Evolutionary conservation across 2,888 invertebrate genomes (phyloP), one percentile per base, ranked within the genome.

Genomic region (Emesis furor): DNA sequence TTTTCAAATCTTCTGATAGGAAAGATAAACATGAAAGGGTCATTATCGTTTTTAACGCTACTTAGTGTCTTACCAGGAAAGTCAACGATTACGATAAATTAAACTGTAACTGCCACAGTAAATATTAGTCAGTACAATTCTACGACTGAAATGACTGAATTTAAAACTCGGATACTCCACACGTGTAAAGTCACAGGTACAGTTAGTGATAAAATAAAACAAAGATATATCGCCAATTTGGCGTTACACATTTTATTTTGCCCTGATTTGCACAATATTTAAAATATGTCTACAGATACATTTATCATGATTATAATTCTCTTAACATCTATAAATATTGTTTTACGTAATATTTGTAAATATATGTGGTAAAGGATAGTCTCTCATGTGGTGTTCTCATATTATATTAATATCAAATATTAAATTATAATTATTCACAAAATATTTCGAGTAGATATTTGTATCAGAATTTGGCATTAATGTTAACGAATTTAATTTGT

Each of bases 241-340:
- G 93, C 92, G 92, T 92, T 92, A 93, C 91, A 92, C 83, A 90
- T 94, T 94, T 95, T 94, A 95, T 95, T 93, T 76, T 68, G 76
- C 51, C 91, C 91, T 92, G 91, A 91, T 90, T 94, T 94, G 93
- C 94, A 94, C 91, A 93, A 92, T 93, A 91, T 92, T 89, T 91
- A 94, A 94, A 94, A 93, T 91, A 92, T 89, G 90, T 75, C 91
- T 92, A 92, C 93, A 93, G 92, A 89, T 90, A 91, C 71, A 88
- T 82, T 76, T 92, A 91, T 89, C 81, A 82, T 74, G 75, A 83
- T 83, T 79, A 75, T 55, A 76, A 62, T 71, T 79, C 39, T 55
- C 74, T 78, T 59, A 62, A 46, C 62, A 69, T 75, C 78, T 80
- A 78, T 75, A 74, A 78, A 78, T 73, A 67, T 78, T 67, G 55